Conservation (phyloP, 1,140 invertebrate genomes). For the Diachasmimorpha longicaudata region DNA sequence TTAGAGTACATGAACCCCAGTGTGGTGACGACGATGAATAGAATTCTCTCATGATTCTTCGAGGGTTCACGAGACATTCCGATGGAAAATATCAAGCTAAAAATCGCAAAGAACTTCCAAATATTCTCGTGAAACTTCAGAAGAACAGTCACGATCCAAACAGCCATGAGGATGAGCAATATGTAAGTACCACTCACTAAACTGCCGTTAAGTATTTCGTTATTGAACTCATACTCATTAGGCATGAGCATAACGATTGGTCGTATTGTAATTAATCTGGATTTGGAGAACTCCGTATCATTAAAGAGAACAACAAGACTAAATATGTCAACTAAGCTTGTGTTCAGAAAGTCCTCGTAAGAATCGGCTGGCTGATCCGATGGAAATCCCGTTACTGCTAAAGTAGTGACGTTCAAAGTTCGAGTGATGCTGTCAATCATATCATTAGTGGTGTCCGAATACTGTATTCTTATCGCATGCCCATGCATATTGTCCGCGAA, state of each 20-base stretch:
- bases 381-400: too few relatives aligned
- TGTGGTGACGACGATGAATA: not conserved
- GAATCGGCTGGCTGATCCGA: too few relatives aligned
- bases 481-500: not conserved
- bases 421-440: not conserved
- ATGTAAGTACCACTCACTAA: not conserved
- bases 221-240: not conserved
- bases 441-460: not conserved
- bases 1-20: not conserved
- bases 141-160: not conserved
- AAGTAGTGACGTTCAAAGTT: not conserved
- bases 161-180: not conserved
- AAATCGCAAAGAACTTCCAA: not conserved
- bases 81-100: not conserved
- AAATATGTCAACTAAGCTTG: too few relatives aligned
- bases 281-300: not conserved
- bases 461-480: not conserved
- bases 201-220: not conserved
- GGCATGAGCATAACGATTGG: not conserved
- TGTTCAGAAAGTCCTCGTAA: too few relatives aligned
- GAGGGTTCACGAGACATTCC: not conserved
- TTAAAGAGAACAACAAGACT: not conserved
- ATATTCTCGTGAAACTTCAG: not conserved
- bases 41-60: not conserved
- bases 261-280: not conserved